Conservation (phyloP, 2,888 invertebrate genomes). For the Eurytoma californica region DNA sequence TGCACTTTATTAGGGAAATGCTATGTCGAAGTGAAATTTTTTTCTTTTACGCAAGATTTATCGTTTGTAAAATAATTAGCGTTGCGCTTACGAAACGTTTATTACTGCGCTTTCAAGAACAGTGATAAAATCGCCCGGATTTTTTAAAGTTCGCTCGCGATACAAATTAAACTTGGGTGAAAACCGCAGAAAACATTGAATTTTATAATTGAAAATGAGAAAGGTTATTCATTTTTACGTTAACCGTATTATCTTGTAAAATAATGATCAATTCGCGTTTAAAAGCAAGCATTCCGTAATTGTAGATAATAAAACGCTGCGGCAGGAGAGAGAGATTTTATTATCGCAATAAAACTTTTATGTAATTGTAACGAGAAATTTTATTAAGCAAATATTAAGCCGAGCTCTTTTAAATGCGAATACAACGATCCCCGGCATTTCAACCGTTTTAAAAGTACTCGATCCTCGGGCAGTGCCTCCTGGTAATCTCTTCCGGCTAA, state of each 20-base stretch:
- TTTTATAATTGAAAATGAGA: not conserved
- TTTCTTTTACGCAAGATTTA: not conserved
- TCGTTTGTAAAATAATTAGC: not conserved
- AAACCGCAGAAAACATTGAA: too few species aligned
- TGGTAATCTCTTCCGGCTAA: constrained; percentile 8
- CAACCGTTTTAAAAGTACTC: not conserved
- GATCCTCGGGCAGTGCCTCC: constrained; percentile 11
- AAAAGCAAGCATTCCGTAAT: not conserved
- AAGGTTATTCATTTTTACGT: constrained; percentile 2
- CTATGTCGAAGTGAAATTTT: not conserved
- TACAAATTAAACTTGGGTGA: not conserved
- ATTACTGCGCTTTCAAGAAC: too few species aligned
- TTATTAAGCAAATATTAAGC: constrained; percentile 3
- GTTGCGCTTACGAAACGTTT: not conserved
- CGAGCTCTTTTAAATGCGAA: not conserved
- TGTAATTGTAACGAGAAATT: constrained; percentile 28
- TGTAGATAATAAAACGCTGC: constrained; percentile 7
- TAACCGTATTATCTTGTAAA: constrained; percentile 2
- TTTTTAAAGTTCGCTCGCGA: too few species aligned
- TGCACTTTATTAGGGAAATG: not conserved
- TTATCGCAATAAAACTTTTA: constrained; percentile 27
- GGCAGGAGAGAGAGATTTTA: constrained; percentile 12
- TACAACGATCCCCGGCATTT: not conserved
- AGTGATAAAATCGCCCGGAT: too few species aligned
- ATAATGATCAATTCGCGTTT: constrained; percentile 1